Base-by-base conservation (phyloP, 1,140 invertebrate genomes). In the Varroa destructor region DNA sequence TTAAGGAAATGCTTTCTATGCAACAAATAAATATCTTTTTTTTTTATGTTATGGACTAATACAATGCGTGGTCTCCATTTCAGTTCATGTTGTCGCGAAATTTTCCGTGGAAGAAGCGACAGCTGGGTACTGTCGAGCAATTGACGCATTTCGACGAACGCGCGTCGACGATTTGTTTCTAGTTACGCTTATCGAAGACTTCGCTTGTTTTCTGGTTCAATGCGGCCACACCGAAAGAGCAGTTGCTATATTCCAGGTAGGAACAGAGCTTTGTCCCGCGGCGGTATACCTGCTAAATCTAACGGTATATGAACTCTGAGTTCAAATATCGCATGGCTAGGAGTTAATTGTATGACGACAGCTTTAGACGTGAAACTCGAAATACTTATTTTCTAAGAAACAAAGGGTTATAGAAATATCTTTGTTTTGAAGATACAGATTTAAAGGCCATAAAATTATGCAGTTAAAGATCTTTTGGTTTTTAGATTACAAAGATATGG, bases 11-110 rank as follows among this genome's bases (percentile, higher is more conserved):
- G 46, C 3, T 8, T 8, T 51, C 8, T 51, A 51, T 51, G 46
- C 46, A 51, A 51, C 3, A 8, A 8, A 51, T 51, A 51, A 3
- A 51, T 8, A 3, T 51, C 8, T 51, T 51, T 51, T 51, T 51
- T 3, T 8, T 51, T 5, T 3, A 5, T 5, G 3, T 51, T 51
- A 51, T 51, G 46, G 4, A 5, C 46, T 51, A 51, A 51, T 51
- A 8, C 8, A 5, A 51, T 3, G 14, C 61, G 4, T 14, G 6
- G 12, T 12, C 40, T 67, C 12, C 12, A 46, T 42, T 58, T 12
- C 61, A 67, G 61, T 67, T 67, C 61, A 37, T 40, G 61, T 67
- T 3, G 61, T 67, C 0, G 61, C 61, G 10, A 67, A 67, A 40
- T 67, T 67, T 8, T 67, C 61, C n/a, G 40, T 67, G 40, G 2